Conservation (phyloP, 2,797 vertebrate genomes). For the Remorina albescens region DNA sequence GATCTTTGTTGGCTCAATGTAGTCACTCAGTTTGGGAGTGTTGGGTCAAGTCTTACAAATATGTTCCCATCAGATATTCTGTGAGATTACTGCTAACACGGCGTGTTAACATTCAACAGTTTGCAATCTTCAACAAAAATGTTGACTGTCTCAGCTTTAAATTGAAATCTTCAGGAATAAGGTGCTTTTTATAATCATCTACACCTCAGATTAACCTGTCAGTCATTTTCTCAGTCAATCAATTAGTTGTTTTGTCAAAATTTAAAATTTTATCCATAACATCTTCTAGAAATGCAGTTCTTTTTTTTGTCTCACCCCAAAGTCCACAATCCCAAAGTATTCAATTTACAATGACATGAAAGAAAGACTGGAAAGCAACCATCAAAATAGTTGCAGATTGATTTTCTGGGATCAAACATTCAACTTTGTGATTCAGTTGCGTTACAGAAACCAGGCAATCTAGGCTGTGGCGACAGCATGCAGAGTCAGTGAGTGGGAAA, state of each 20-base stretch:
- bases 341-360: background rate
- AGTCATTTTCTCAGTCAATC: no score
- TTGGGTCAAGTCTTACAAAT: background rate
- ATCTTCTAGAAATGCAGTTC: background rate
- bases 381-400: background rate
- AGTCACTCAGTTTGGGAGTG: background rate
- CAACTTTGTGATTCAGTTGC: background rate
- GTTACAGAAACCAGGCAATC: conserved; percentile 12
- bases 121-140: no score
- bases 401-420: conserved; percentile 11
- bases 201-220: no score
- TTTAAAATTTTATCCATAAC: background rate
- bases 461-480: conserved; percentile 1
- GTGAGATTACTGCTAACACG: background rate
- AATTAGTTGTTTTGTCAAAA: background rate
- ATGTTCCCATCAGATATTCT: background rate
- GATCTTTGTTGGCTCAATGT: no score
- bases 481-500: conserved; percentile 50
- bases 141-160: no score
- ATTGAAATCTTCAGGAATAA: no score
- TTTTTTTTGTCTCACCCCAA: no score
- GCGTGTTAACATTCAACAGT: background rate
- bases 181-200: no score
- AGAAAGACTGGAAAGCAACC: no score
- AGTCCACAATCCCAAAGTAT: no score